phyloP scores from a whole-genome alignment of 2,888 invertebrate species.

The Aplocera efformata region DNA sequence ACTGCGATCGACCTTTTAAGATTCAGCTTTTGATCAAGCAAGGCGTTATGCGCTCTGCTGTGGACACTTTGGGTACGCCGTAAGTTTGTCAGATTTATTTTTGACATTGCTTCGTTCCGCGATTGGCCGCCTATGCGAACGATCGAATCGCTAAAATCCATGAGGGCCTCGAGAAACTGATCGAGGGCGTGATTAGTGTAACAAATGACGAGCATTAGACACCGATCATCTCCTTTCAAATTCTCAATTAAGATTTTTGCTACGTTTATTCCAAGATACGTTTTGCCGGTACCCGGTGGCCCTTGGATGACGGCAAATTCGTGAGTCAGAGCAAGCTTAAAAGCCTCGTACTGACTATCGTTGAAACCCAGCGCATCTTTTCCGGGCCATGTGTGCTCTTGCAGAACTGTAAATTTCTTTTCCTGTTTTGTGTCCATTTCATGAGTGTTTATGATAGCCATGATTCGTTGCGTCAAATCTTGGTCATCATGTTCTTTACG shows the following conservation, averaged over 20 bases:
- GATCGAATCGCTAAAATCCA: conserved; percentile 78
- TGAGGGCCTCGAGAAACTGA: conserved; percentile 87
- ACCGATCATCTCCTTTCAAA: conserved; percentile 32
- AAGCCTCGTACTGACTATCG: conserved; percentile 83
- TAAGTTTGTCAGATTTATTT: conserved; percentile 65
- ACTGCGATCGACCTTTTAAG: conserved; percentile 33
- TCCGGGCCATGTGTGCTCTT: conserved; percentile 69
- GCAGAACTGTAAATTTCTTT: conserved; percentile 39
- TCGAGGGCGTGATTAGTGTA: conserved; percentile 93
- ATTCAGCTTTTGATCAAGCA: conserved; percentile 34
- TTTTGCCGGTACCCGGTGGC: conserved; percentile 94
- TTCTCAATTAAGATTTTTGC: conserved; percentile 84
- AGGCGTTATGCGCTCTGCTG: conserved; percentile 28
- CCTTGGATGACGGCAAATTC: conserved; percentile 90
- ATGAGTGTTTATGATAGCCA: not conserved
- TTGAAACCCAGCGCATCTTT: conserved; percentile 76
- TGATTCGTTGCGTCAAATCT: not conserved
- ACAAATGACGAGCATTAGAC: conserved; percentile 86
- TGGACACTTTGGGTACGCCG: conserved; percentile 13
- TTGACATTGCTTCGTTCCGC: conserved; percentile 67
- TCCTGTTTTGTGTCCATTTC: not conserved
- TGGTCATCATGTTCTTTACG: not conserved
- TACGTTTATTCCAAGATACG: conserved; percentile 87
- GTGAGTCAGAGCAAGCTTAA: conserved; percentile 82
- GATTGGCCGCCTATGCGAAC: conserved; percentile 86